Conservation (phyloP, 2,888 invertebrate species). For the Tinea semifulvella region DNA sequence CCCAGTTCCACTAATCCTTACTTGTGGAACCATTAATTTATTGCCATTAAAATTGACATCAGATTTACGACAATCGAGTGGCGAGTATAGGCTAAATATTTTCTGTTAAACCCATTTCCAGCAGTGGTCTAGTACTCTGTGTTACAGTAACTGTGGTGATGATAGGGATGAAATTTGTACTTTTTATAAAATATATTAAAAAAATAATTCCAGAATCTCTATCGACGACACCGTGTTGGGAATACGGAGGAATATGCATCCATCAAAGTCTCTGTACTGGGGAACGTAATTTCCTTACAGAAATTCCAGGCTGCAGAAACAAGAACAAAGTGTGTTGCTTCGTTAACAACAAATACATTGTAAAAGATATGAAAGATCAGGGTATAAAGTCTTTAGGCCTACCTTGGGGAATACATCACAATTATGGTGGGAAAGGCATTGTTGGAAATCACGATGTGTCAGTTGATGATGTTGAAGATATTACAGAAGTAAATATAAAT, state of each 20-base stretch:
- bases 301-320: conserved; percentile 44
- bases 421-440: conserved; percentile 38
- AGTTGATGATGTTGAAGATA: conserved; percentile 4
- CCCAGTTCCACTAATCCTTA: too few relatives aligned
- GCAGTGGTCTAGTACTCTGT: too few relatives aligned
- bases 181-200: too few relatives aligned
- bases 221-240: conserved; percentile 44
- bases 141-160: too few relatives aligned
- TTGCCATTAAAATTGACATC: too few relatives aligned
- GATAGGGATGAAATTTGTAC: too few relatives aligned
- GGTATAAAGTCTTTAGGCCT: conserved; percentile 30
- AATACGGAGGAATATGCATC: conserved; percentile 45
- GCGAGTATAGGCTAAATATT: too few relatives aligned
- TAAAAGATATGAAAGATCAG: conserved; percentile 32
- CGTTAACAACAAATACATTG: conserved; percentile 38
- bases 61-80: too few relatives aligned
- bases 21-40: too few relatives aligned
- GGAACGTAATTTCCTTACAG: conserved; percentile 27
- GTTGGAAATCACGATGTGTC: conserved; percentile 22
- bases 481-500: not conserved
- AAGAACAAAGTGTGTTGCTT: conserved; percentile 48
- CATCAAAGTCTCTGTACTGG: conserved; percentile 37
- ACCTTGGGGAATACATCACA: conserved; percentile 33
- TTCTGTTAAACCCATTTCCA: too few relatives aligned
- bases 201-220: conserved; percentile 39